A percentile compares a stretch with the other conserved stretches of the same genome.
Evolutionary conservation across 2,888 invertebrate genomes (phyloP).

Genomic region (Buathra laborator): DNA sequence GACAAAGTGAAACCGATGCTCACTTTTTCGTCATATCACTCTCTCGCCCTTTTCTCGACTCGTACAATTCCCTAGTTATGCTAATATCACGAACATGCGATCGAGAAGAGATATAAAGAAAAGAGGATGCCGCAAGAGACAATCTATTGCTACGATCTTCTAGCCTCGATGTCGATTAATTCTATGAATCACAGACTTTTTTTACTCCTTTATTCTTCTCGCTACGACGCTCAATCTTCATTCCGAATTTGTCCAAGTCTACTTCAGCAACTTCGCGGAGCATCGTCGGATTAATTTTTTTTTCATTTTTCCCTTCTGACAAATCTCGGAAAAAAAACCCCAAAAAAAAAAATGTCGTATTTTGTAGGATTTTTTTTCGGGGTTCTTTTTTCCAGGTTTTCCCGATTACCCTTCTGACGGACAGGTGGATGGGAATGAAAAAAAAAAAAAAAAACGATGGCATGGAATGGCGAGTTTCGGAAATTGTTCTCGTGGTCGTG

Average conservation of each 20-base stretch:
- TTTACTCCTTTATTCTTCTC: not conserved
- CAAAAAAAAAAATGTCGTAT: too few species aligned
- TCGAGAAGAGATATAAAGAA: not conserved
- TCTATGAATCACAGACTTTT: not conserved
- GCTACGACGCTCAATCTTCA: conserved; percentile 4
- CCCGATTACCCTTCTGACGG: too few species aligned
- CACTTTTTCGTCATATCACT: conserved; percentile 71
- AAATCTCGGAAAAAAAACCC: not conserved
- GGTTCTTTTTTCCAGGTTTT: too few species aligned
- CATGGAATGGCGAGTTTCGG: not conserved
- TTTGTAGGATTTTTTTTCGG: too few species aligned
- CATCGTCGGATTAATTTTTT: not conserved
- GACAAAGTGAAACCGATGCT: conserved; percentile 59
- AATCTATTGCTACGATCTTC: conserved; percentile 11
- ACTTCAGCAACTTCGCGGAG: not conserved
- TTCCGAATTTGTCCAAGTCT: not conserved
- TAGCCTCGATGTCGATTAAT: not conserved
- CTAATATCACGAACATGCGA: conserved; percentile 29
- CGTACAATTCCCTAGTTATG: conserved; percentile 64
- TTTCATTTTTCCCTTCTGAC: not conserved
- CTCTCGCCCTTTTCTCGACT: conserved; percentile 67
- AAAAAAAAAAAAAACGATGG: too few species aligned
- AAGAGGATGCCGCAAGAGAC: not conserved
- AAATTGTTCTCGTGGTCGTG: not conserved
- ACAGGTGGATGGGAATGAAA: too few species aligned